phyloP scores from a whole-genome alignment of 1,140 invertebrate genomes.

The Drosophila arizonae region DNA sequence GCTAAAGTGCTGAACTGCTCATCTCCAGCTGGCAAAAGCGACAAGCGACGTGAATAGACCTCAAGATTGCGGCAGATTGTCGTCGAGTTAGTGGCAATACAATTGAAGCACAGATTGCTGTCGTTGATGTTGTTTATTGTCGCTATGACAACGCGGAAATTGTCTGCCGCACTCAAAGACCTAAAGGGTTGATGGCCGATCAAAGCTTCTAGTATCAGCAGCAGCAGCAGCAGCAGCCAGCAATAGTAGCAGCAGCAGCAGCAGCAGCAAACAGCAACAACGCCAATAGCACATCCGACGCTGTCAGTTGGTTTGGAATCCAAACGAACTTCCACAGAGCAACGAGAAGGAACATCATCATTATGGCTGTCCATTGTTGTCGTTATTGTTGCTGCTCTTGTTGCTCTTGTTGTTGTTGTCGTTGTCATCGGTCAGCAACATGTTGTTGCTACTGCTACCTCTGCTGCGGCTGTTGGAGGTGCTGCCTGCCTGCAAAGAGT shows the following conservation, averaged over 20 bases:
- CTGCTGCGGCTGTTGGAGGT: constrained; percentile 41
- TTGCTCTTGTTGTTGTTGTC: constrained; percentile 14
- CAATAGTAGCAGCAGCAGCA: background rate
- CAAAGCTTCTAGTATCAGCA: constrained; percentile 24
- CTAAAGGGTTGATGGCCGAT: constrained; percentile 62
- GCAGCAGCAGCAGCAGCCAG: constrained; percentile 25
- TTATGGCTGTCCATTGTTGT: constrained; percentile 63
- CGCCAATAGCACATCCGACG: constrained; percentile 56
- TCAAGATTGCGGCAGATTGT: constrained; percentile 64
- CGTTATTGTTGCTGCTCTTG: background rate
- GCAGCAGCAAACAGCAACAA: constrained; percentile 16
- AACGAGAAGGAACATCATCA: constrained; percentile 63
- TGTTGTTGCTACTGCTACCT: constrained; percentile 42
- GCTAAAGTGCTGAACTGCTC: too few species aligned
- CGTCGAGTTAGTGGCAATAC: constrained; percentile 62
- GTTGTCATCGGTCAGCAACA: constrained; percentile 43
- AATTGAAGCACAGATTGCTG: constrained; percentile 48
- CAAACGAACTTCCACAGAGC: constrained; percentile 42
- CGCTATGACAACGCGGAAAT: constrained; percentile 77
- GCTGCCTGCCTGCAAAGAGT: constrained; percentile 51
- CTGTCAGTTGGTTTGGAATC: constrained; percentile 58
- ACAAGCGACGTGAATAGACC: constrained; percentile 39
- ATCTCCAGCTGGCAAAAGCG: constrained; percentile 2
- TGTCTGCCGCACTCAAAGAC: constrained; percentile 56
- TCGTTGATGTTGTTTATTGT: constrained; percentile 51